Evolutionary conservation across 1,140 invertebrate species (phyloP).

Genomic region (Drosophila miranda): DNA sequence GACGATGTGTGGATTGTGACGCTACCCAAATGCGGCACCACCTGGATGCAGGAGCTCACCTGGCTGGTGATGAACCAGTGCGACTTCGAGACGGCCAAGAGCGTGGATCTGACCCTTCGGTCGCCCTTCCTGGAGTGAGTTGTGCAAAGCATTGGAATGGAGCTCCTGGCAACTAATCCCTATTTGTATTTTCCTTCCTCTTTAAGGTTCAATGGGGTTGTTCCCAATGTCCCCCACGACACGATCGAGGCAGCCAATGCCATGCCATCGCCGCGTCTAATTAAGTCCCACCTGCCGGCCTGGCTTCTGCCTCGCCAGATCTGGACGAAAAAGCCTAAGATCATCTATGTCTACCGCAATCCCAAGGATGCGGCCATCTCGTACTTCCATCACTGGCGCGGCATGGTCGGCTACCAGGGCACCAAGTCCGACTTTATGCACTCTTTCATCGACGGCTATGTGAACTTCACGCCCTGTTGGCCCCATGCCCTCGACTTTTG

Average conservation of each 20-base stretch:
- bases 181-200: background rate
- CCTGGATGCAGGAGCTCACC: slow-evolving; percentile 88
- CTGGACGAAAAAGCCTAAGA: slow-evolving; percentile 84
- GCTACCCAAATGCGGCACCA: slow-evolving; percentile 84
- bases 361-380: slow-evolving; percentile 92
- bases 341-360: slow-evolving; percentile 91
- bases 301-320: slow-evolving; percentile 86
- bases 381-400: slow-evolving; percentile 88
- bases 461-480: slow-evolving; percentile 85
- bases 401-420: slow-evolving; percentile 85
- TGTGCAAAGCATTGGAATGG: background rate
- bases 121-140: slow-evolving; percentile 84
- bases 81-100: slow-evolving; percentile 82
- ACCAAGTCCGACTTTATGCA: slow-evolving; percentile 86
- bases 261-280: slow-evolving; percentile 84
- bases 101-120: slow-evolving; percentile 85
- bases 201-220: slow-evolving; percentile 71
- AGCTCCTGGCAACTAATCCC: background rate
- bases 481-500: slow-evolving; percentile 85
- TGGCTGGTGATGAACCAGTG: slow-evolving; percentile 86
- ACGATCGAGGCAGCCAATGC: slow-evolving; percentile 82
- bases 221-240: slow-evolving; percentile 76
- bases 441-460: slow-evolving; percentile 85
- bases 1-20: slow-evolving; percentile 84
- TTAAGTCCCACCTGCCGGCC: slow-evolving; percentile 89